Evolutionary conservation across 2,113 vertebrate genomes (phyloP).

Genomic region (Neotoma lepida): DNA sequence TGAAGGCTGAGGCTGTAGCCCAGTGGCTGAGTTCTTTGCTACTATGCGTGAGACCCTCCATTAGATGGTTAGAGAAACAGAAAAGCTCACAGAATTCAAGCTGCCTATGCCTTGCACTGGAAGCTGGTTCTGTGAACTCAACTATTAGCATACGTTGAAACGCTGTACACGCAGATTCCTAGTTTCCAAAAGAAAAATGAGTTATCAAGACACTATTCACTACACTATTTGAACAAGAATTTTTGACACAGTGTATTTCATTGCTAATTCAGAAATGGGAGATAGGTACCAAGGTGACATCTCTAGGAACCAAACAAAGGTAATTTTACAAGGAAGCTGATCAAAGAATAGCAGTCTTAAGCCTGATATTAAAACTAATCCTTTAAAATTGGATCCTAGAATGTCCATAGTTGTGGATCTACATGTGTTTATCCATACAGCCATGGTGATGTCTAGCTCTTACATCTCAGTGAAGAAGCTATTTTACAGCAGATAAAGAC

Average conservation of each 20-base stretch:
- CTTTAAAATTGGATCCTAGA: not conserved
- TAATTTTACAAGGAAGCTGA: not conserved
- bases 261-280: not conserved
- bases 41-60: not conserved
- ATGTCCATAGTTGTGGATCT: not conserved
- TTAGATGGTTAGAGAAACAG: not conserved
- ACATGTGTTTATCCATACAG: not conserved
- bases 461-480: not conserved
- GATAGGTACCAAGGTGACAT: not conserved
- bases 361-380: not conserved
- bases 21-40: not conserved
- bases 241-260: not conserved
- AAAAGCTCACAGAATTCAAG: too few relatives aligned
- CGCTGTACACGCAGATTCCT: not conserved
- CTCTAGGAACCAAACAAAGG: not conserved
- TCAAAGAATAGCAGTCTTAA: not conserved
- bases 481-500: not conserved
- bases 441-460: not conserved
- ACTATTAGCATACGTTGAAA: not conserved
- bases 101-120: not conserved
- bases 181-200: not conserved
- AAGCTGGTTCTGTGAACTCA: not conserved
- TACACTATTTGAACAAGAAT: fast-evolving
- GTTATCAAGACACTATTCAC: not conserved
- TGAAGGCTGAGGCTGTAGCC: not conserved